phyloP scores from a whole-genome alignment of 2,888 invertebrate genomes.

The Diarsia rubi region DNA sequence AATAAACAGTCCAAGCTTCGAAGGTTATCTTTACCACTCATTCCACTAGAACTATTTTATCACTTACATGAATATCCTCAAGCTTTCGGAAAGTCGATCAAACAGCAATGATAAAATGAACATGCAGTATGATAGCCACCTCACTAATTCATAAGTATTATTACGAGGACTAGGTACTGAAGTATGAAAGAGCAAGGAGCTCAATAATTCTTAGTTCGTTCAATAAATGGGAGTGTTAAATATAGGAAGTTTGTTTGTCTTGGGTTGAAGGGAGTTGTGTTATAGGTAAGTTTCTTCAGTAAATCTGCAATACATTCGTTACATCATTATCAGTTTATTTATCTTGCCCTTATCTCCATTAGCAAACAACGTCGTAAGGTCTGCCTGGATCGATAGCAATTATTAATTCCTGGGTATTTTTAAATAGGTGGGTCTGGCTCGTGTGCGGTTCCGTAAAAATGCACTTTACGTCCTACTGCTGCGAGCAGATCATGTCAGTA shows the following conservation, averaged over 20 bases:
- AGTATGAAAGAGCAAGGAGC: neutral
- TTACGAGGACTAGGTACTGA: conserved; percentile 11
- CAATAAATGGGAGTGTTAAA: neutral
- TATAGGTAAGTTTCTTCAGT: conserved; percentile 5
- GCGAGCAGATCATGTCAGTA: too few species aligned
- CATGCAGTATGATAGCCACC: conserved; percentile 2
- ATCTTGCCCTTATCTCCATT: conserved; percentile 35
- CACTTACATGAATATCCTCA: neutral
- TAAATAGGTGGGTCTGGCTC: neutral
- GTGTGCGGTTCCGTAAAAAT: neutral
- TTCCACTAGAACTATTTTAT: neutral
- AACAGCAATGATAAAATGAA: conserved; percentile 14
- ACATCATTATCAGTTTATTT: conserved; percentile 28
- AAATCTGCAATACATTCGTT: conserved; percentile 14
- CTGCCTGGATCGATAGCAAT: conserved; percentile 43
- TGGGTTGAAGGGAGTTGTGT: neutral
- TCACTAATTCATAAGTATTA: conserved; percentile 15
- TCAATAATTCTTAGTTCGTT: neutral
- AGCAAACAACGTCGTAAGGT: conserved; percentile 48
- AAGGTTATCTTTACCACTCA: neutral
- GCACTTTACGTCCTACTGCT: neutral
- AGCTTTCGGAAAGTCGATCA: conserved; percentile 10
- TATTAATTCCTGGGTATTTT: conserved; percentile 26
- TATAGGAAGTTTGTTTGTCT: neutral
- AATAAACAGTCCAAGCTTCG: neutral